Percentiles rank a stretch among this genome's conserved stretches.
These are phyloP conservation scores for Epistrophe grossulariae DNA, from an alignment of 2,888 invertebrate genomes.

Conservation along the genomic window DNA sequence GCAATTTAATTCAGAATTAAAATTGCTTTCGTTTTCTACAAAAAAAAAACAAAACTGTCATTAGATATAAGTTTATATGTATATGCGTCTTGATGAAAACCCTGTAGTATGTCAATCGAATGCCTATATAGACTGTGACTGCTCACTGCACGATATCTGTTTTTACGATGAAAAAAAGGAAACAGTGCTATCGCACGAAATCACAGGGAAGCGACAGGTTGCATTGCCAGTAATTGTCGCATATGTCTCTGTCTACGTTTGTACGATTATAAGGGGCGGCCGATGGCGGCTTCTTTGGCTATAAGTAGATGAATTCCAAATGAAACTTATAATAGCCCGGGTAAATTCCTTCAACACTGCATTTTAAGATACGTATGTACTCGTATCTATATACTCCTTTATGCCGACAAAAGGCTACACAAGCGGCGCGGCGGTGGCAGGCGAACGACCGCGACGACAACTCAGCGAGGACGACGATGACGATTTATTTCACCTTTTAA, in stretches of 20 bases:
- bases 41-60: not conserved
- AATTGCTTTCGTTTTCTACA: slow-evolving; percentile 39
- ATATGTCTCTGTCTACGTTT: slow-evolving; percentile 34
- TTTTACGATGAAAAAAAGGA: slow-evolving; percentile 34
- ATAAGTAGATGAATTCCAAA: slow-evolving; percentile 48
- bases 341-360: slow-evolving; percentile 34
- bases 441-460: not conserved
- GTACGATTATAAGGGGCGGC: not conserved
- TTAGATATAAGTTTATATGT: not conserved
- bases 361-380: slow-evolving; percentile 9
- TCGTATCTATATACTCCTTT: not conserved
- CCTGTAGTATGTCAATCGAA: slow-evolving; percentile 49
- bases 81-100: slow-evolving; percentile 15
- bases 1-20: slow-evolving; percentile 9
- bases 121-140: slow-evolving; percentile 12
- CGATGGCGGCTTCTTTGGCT: slow-evolving; percentile 20
- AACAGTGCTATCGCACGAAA: slow-evolving; percentile 36
- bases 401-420: slow-evolving; percentile 36
- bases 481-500: slow-evolving; percentile 73
- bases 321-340: slow-evolving; percentile 16
- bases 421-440: not conserved
- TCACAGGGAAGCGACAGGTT: slow-evolving; percentile 66
- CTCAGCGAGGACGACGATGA: slow-evolving; percentile 36
- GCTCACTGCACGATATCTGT: slow-evolving; percentile 42
- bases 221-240: slow-evolving; percentile 56